These are phyloP conservation scores for Sylvicapra grimmia DNA, from an alignment of 2,113 vertebrate species.

Conservation along the genomic window DNA sequence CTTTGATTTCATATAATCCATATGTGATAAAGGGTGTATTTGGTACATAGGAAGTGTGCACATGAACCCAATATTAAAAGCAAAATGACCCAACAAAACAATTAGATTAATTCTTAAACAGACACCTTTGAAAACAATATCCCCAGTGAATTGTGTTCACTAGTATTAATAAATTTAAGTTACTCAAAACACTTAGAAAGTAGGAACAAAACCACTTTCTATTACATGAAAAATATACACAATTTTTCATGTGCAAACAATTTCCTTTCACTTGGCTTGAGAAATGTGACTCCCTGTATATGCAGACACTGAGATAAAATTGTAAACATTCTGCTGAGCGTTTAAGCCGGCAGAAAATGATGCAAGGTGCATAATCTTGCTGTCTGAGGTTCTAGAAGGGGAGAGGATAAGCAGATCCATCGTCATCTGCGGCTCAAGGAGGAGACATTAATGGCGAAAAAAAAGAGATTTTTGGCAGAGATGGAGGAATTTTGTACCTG, in stretches of 20 bases:
- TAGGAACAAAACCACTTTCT: not conserved
- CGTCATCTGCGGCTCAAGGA: not conserved
- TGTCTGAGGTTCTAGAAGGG: not conserved
- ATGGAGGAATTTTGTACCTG: not conserved
- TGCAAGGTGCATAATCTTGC: not conserved
- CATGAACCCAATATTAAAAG: not conserved
- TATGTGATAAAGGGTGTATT: not conserved
- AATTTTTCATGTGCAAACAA: not conserved
- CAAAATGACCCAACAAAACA: not conserved
- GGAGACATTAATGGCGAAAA: not conserved
- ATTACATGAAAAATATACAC: not conserved
- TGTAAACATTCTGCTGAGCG: not conserved
- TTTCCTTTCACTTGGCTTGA: not conserved
- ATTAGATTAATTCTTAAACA: not conserved
- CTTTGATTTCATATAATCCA: not conserved
- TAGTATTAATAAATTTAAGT: not conserved
- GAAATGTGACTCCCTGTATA: not conserved
- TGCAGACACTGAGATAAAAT: not conserved
- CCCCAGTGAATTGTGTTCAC: not conserved
- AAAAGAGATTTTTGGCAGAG: not conserved
- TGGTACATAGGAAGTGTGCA: not conserved
- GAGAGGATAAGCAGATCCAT: not conserved
- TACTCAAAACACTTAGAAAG: not conserved
- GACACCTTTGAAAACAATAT: not conserved
- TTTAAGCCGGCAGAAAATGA: fast-evolving